Base-by-base conservation (phyloP, 2,113 vertebrate species). In the Larimichthys crocea region DNA sequence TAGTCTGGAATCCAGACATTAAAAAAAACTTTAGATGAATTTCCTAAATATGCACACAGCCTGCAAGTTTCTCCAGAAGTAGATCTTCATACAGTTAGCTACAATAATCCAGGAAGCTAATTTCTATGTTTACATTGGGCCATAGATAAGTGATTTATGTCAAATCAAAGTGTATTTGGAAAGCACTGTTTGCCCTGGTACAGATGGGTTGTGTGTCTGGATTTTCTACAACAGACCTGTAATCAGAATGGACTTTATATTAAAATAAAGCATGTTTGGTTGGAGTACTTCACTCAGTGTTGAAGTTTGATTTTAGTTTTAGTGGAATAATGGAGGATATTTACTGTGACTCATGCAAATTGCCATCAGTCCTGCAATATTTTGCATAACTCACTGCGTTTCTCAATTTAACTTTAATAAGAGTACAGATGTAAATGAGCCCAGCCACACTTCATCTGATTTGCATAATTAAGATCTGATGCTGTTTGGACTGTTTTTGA, bases 1-100 rank as follows among this genome's bases (percentile, higher is more conserved):
- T 42, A 24, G 29, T 61, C 22, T 62, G 59, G 35, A 77, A 76
- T 50, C 49, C 56, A 49, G 22, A 53, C 50, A 35, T 50, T 50
- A n/a, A 12, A n/a, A 71, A 24, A 74, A 44, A 22, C 8, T 20
- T 35, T 12, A 65, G 42, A 31, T 2, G 20, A 49, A 31, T 26
- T 20, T n/a, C 56, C 5, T 7, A 60, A 73, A 74, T 74, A 60
- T 56, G 26, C 31, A 46, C 56, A 52, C 31, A 35, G 70, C 48
- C 20, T 44, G 10, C 53, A 60, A 10, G 22, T 40, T 29, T 4
- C 15, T 53, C 35, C 19, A 53, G 22, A 46, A 35, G 15, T 8
- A 22, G 12, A n/a, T 49, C 20, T 9, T 16, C 10, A 29, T 62
- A 24, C 62, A 6, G 46, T 11, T 15, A 14, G 42, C 24, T 48